Evolutionary conservation across 1,140 invertebrate genomes (phyloP), one percentile per base, ranked within the genome.

Genomic region (Alviniconcha marisindica): DNA sequence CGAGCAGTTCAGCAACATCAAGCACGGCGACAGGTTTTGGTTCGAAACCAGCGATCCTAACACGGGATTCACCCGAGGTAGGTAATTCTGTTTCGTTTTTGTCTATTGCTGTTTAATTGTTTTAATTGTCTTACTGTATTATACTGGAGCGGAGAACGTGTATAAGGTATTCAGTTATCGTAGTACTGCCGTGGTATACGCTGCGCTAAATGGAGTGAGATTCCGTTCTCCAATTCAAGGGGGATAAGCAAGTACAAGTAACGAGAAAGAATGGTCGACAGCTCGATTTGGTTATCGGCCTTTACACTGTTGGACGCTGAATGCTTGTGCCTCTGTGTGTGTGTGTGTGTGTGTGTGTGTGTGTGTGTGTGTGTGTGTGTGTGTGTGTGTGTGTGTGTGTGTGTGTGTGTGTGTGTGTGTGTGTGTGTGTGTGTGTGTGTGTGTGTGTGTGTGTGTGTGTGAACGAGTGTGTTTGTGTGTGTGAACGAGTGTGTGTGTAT

Each of bases 1-100:
- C 40, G 96, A 98, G 86, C 98, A 99, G 93, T 99, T 99, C 94
- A 94, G 96, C 83, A 96, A 98, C 90, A 93, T 97, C 21, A 96
- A 97, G 84, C 94, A 96, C 83, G 98, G 98, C 77, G 98, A 99
- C 92, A 95, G 98, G 90, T 99, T 99, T 93, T 99, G 98, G 97
- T 99, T 98, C 89, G 98, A 99, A 92, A 95, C 98, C 33, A 31
- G 54, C 14, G 28, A 85, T 69, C 85, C 84, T 21, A 36, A 82
- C 24, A 83, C 83, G 1, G 85, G 85, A 10, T 88, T 86, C 63
- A 85, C 83, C 24, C 24, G 18, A 15, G 80, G 87, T 87, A 81
- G 69, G 74, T 83, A 24, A 66, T 31, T 15, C 12, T 54, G 5
- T 31, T 38, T 48, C 56, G 51, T 69, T 15, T 76, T 44, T 76